phyloP scores from a whole-genome alignment of 1,140 invertebrate genomes.

The Papilio aristodemus region DNA sequence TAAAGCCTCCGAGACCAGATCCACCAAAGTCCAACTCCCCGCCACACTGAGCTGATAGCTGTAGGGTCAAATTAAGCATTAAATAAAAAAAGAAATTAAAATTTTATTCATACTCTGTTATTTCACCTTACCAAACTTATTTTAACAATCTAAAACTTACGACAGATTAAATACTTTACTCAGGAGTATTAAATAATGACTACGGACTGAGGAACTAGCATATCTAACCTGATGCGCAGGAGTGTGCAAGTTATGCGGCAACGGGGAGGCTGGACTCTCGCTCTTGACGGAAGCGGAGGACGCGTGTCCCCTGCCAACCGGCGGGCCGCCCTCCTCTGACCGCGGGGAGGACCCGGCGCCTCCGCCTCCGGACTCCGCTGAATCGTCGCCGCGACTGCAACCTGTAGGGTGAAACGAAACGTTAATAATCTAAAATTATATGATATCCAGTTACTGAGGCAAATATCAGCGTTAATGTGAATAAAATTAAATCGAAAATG shows the following conservation, averaged over 20 bases:
- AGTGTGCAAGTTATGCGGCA: conserved; percentile 63
- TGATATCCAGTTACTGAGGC: too few species aligned
- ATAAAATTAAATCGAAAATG: too few species aligned
- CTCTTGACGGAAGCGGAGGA: conserved; percentile 95
- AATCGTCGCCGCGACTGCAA: conserved; percentile 81
- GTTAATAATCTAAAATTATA: not conserved
- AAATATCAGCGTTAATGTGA: too few species aligned
- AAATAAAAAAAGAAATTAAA: too few species aligned
- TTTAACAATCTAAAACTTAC: conserved; percentile 37
- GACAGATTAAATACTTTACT: too few species aligned
- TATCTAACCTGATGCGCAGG: conserved; percentile 65
- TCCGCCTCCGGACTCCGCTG: conserved; percentile 81
- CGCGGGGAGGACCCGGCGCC: conserved; percentile 89
- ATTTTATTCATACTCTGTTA: too few species aligned
- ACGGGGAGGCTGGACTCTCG: conserved; percentile 81
- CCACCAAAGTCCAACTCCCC: conserved; percentile 76
- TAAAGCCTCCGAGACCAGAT: conserved; percentile 72
- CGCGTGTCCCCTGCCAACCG: conserved; percentile 83
- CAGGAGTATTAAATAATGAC: not conserved
- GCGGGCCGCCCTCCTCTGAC: conserved; percentile 88
- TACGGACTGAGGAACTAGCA: not conserved
- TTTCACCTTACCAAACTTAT: too few species aligned
- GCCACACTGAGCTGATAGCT: conserved; percentile 77
- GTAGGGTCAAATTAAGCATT: too few species aligned
- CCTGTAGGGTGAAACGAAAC: conserved; percentile 47